Conservation (phyloP, 2,888 invertebrate species). For the Pycnomerus fuliginosus region DNA sequence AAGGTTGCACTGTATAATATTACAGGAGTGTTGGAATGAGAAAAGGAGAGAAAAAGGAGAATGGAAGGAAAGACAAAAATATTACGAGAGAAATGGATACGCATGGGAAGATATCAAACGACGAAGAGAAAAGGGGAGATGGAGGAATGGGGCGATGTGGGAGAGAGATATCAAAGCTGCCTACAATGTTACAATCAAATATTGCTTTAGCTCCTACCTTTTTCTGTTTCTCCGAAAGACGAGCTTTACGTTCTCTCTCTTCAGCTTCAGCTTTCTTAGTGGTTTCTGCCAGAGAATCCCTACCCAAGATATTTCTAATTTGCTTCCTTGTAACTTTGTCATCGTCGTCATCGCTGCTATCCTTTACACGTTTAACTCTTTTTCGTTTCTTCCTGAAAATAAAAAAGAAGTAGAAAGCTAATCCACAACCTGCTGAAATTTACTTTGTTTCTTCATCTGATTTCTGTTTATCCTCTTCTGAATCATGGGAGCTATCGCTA, state of each 20-base stretch:
- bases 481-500: constrained; percentile 24
- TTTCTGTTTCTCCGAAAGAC: constrained; percentile 87
- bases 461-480: constrained; percentile 28
- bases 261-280: constrained; percentile 88
- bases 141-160: too few relatives aligned
- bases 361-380: constrained; percentile 44
- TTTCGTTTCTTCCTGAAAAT: constrained; percentile 14
- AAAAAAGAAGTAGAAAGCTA: not conserved
- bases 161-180: constrained; percentile 1
- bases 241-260: constrained; percentile 84
- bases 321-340: constrained; percentile 56
- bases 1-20: too few relatives aligned
- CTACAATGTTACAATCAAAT: too few relatives aligned
- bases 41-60: too few relatives aligned
- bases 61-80: too few relatives aligned
- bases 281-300: constrained; percentile 70
- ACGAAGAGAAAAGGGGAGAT: too few relatives aligned
- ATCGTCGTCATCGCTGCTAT: constrained; percentile 47
- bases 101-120: too few relatives aligned
- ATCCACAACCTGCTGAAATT: not conserved
- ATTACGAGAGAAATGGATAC: too few relatives aligned
- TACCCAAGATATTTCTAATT: constrained; percentile 59
- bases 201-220: constrained; percentile 58
- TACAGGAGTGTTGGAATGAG: too few relatives aligned
- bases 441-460: constrained; percentile 26